Evolutionary conservation across 2,113 vertebrate genomes (phyloP).

Genomic region (Megaptera novaeangliae): DNA sequence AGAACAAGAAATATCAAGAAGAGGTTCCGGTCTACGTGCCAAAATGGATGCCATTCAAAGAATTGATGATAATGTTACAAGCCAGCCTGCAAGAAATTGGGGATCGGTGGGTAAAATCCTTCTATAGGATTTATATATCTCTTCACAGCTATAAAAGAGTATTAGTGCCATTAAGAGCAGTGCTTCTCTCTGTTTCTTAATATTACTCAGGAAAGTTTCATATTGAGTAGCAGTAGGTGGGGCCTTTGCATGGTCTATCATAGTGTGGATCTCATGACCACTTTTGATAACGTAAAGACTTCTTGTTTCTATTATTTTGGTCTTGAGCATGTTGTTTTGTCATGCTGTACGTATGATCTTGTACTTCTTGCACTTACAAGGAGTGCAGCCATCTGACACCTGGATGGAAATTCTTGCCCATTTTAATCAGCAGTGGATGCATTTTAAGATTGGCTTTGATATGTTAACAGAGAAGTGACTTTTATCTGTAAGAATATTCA

Average conservation of each 20-base stretch:
- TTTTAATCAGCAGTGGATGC: background rate
- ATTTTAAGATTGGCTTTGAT: background rate
- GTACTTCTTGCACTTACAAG: background rate
- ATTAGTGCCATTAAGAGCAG: background rate
- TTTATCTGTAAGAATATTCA: background rate
- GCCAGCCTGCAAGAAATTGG: constrained; percentile 95
- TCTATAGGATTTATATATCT: background rate
- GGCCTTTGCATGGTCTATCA: background rate
- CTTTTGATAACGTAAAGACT: background rate
- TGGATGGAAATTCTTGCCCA: background rate
- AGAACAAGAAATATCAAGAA: constrained; percentile 93
- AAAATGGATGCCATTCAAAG: constrained; percentile 93
- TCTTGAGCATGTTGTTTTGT: background rate
- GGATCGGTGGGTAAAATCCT: constrained; percentile 85
- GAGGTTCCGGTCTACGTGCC: constrained; percentile 91
- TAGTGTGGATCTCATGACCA: background rate
- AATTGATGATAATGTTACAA: constrained; percentile 90
- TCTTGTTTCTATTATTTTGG: constrained; percentile 4
- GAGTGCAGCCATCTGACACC: background rate
- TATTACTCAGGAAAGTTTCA: background rate
- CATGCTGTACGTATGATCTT: background rate
- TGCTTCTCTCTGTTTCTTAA: background rate
- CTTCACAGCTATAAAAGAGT: background rate
- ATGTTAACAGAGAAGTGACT: background rate
- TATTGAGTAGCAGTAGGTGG: background rate